Evolutionary conservation across 2,888 invertebrate genomes (phyloP).

Genomic region (Ommatoiulus sabulosus): DNA sequence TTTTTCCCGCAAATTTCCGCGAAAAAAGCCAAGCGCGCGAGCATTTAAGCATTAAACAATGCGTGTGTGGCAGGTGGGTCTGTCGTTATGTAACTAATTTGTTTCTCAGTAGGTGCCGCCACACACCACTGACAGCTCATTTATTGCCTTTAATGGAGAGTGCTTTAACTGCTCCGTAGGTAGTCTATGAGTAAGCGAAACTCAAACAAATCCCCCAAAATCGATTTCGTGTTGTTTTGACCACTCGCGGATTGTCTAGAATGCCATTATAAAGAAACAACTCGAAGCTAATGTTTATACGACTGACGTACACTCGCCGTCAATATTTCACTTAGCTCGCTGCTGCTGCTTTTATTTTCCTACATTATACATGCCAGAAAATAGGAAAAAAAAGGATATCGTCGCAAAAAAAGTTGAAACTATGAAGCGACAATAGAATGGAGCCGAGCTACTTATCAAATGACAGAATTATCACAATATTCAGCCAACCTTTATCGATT

Average conservation of each 20-base stretch:
- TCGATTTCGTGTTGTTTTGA: conserved; percentile 40
- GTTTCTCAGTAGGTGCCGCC: conserved; percentile 56
- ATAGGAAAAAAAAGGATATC: too few relatives aligned
- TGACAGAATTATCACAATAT: too few relatives aligned
- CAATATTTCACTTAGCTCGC: neutral
- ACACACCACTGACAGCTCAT: conserved; percentile 53
- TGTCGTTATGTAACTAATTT: conserved; percentile 56
- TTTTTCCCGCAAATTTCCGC: too few relatives aligned
- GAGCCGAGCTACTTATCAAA: too few relatives aligned
- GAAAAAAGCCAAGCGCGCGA: too few relatives aligned
- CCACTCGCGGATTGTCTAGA: conserved; percentile 45
- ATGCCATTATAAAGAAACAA: conserved; percentile 21
- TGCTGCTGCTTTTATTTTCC: too few relatives aligned
- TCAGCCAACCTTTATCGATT: too few relatives aligned
- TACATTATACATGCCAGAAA: too few relatives aligned
- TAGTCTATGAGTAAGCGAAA: conserved; percentile 46
- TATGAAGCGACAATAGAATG: too few relatives aligned
- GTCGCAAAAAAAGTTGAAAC: too few relatives aligned
- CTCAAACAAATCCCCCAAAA: conserved; percentile 44
- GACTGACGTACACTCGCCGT: neutral
- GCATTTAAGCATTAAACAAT: too few relatives aligned
- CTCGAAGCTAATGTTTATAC: neutral
- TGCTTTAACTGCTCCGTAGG: conserved; percentile 30
- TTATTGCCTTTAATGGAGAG: conserved; percentile 17
- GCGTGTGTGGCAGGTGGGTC: neutral